These are phyloP conservation scores for Rhinolophus ferrumequinum DNA, from an alignment of 2,113 vertebrate genomes.

Conservation along the genomic window DNA sequence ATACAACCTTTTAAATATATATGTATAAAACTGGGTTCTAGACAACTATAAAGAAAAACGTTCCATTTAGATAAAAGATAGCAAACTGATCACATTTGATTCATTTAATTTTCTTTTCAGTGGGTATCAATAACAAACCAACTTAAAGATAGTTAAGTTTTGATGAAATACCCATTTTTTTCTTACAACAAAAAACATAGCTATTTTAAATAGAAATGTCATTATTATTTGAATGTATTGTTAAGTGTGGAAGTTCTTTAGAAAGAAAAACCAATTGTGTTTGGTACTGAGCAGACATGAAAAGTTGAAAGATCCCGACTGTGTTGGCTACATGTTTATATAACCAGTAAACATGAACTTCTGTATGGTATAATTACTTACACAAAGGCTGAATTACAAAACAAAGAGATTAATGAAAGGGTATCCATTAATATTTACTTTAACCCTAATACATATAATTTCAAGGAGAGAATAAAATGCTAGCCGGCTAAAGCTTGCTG, in stretches of 20 bases:
- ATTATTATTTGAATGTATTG: constrained; percentile 19
- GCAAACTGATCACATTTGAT: neutral
- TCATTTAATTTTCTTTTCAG: neutral
- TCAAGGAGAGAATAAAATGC: constrained; percentile 50
- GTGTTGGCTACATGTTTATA: neutral
- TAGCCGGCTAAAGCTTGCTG: constrained; percentile 47
- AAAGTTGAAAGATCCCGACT: neutral
- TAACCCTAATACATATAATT: neutral
- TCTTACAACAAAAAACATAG: neutral
- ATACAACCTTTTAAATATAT: neutral
- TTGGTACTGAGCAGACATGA: neutral
- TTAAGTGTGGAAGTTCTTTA: neutral
- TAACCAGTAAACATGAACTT: neutral
- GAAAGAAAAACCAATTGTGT: neutral
- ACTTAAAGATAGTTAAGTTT: neutral
- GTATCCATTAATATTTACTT: constrained; percentile 58
- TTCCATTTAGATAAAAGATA: constrained; percentile 1
- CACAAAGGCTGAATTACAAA: constrained; percentile 50
- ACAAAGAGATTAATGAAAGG: constrained; percentile 49
- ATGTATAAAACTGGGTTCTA: neutral
- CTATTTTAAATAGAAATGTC: constrained; percentile 37
- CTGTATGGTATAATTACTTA: neutral
- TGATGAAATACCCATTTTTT: neutral
- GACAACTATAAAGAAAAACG: neutral
- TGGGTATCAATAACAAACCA: neutral